phyloP scores from a whole-genome alignment of 2,113 vertebrate genomes.

The Cryptotis parvus region DNA sequence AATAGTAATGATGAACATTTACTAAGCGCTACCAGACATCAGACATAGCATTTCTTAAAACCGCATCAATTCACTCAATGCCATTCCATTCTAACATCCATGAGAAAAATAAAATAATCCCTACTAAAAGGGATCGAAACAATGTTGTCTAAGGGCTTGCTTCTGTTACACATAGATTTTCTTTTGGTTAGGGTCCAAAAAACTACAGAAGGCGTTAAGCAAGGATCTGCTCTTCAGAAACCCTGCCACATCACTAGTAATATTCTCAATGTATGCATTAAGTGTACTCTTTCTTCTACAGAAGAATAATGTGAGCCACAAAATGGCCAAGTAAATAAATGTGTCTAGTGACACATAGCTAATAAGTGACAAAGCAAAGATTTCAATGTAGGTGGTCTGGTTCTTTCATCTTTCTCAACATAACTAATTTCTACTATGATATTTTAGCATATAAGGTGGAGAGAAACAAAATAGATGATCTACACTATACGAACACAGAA shows the following conservation, averaged over 20 bases:
- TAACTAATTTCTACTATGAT: not conserved
- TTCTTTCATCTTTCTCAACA: no score
- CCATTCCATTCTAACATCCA: not conserved
- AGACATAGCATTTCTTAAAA: not conserved
- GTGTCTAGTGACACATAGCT: not conserved
- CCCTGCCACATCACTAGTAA: not conserved
- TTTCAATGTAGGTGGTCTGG: not conserved
- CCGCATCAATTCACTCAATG: not conserved
- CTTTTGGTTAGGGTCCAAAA: not conserved
- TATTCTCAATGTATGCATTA: not conserved
- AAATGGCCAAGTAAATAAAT: not conserved
- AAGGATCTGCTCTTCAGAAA: not conserved
- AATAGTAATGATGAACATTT: not conserved
- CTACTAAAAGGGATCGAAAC: not conserved
- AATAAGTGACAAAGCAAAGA: not conserved
- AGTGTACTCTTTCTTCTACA: not conserved
- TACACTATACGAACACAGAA: not conserved
- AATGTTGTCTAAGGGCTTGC: not conserved
- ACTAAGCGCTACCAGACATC: not conserved
- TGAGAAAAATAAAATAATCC: not conserved
- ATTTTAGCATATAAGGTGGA: not conserved
- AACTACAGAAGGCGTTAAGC: not conserved
- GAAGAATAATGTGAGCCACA: not conserved
- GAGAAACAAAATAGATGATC: not conserved
- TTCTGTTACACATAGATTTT: not conserved